Evolutionary conservation across 2,888 invertebrate species (phyloP).

Genomic region (Agriopis aurantiaria): DNA sequence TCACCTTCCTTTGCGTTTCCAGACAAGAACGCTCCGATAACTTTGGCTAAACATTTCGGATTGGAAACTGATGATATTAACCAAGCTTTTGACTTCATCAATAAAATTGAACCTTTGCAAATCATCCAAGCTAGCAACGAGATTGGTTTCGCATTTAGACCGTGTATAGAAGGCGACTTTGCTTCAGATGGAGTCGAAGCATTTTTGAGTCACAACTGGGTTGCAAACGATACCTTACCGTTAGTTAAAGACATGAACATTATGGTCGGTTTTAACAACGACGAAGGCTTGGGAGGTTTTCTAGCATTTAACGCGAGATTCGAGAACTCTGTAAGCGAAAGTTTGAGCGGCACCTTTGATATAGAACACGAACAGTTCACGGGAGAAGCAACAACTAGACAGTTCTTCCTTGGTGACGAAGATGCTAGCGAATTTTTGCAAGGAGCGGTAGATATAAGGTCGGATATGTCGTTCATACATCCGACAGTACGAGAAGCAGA

Average conservation of each 20-base stretch:
- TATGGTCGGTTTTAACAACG: slow-evolving; percentile 55
- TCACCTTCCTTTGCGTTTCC: slow-evolving; percentile 47
- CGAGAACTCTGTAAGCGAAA: slow-evolving; percentile 3
- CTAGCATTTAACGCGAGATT: neutral
- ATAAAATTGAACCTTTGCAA: slow-evolving; percentile 51
- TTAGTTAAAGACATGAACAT: slow-evolving; percentile 49
- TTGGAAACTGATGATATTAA: slow-evolving; percentile 50
- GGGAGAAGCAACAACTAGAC: slow-evolving; percentile 49
- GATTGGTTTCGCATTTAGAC: slow-evolving; percentile 46
- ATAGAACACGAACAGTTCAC: slow-evolving; percentile 47
- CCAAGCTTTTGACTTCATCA: slow-evolving; percentile 59
- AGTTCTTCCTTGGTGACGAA: slow-evolving; percentile 67
- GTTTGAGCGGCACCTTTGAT: slow-evolving; percentile 46
- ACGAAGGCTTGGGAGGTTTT: slow-evolving; percentile 45
- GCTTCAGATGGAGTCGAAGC: slow-evolving; percentile 51
- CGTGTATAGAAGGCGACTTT: slow-evolving; percentile 59
- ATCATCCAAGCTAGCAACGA: slow-evolving; percentile 53
- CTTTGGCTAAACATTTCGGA: slow-evolving; percentile 59
- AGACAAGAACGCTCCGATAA: slow-evolving; percentile 52
- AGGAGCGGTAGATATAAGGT: slow-evolving; percentile 50
- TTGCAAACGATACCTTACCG: neutral
- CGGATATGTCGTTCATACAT: slow-evolving; percentile 57
- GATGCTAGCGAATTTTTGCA: slow-evolving; percentile 43
- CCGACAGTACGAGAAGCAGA: slow-evolving; percentile 40
- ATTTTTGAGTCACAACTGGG: slow-evolving; percentile 47